Percentiles rank a stretch among this genome's conserved stretches.
Evolutionary conservation across 2,113 vertebrate species (phyloP).

Genomic region (Sapayoa aenigma): DNA sequence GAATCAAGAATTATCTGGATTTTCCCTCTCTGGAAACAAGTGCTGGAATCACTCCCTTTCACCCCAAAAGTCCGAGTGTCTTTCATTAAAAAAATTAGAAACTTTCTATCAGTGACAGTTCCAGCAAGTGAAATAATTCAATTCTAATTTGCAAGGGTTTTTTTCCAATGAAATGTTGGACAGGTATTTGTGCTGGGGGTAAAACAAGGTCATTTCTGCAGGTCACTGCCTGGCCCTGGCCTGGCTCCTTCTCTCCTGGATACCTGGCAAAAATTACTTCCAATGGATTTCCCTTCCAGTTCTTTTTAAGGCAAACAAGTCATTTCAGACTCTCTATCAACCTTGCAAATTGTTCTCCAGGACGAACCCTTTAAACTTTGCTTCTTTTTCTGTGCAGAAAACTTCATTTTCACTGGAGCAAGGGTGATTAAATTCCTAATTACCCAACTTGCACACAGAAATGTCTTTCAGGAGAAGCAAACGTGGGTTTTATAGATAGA

Average conservation of each 20-base stretch:
- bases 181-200: neutral
- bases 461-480: neutral
- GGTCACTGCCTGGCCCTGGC: neutral
- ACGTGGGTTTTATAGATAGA: neutral
- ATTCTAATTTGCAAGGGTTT: neutral
- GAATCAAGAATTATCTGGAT: neutral
- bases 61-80: neutral
- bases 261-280: fast-evolving
- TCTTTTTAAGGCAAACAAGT: neutral
- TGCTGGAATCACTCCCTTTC: neutral
- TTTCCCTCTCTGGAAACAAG: neutral
- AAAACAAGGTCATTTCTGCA: neutral
- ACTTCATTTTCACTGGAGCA: neutral
- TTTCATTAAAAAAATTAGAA: neutral
- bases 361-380: neutral
- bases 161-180: neutral
- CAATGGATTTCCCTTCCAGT: neutral
- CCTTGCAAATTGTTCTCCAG: neutral
- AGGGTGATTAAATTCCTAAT: neutral
- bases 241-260: neutral
- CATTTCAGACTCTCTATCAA: neutral
- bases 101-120: neutral
- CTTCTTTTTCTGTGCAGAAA: neutral
- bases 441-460: neutral
- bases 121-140: neutral